phyloP scores from a whole-genome alignment of 1,140 invertebrate species.

The Zaprionus gabonicus region DNA sequence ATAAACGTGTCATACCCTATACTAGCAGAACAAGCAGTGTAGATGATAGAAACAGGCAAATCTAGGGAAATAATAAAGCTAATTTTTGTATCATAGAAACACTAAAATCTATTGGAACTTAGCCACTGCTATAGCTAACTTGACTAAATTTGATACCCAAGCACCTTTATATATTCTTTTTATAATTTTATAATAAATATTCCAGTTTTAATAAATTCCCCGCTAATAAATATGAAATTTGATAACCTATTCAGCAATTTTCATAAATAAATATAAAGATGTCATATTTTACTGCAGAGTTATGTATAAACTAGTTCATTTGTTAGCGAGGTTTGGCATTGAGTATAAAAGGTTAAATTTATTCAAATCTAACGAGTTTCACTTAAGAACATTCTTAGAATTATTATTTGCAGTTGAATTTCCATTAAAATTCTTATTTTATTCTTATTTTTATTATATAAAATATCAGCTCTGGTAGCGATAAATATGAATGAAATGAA shows the following conservation, averaged over 20 bases:
- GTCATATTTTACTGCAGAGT: neutral
- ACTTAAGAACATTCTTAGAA: neutral
- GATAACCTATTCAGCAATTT: neutral
- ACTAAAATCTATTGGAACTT: too few relatives aligned
- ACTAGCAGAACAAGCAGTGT: neutral
- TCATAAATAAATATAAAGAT: neutral
- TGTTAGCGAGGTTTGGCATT: neutral
- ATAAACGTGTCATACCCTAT: conserved; percentile 29
- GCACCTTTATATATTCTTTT: too few relatives aligned
- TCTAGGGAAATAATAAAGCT: too few relatives aligned
- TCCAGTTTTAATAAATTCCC: neutral
- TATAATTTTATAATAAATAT: neutral
- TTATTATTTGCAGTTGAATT: neutral
- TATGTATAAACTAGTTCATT: conserved; percentile 13
- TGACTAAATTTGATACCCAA: too few relatives aligned
- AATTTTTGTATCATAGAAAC: too few relatives aligned
- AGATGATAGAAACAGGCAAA: too few relatives aligned
- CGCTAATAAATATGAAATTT: neutral
- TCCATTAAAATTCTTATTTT: neutral
- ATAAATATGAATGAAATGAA: neutral
- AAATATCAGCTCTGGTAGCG: neutral
- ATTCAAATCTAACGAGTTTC: neutral
- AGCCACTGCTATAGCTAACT: too few relatives aligned
- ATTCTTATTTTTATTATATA: neutral
- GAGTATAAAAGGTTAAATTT: neutral